Evolutionary conservation across 2,113 vertebrate species (phyloP), one percentile per base, ranked within the genome.

Genomic region (Austrofundulus limnaeus): DNA sequence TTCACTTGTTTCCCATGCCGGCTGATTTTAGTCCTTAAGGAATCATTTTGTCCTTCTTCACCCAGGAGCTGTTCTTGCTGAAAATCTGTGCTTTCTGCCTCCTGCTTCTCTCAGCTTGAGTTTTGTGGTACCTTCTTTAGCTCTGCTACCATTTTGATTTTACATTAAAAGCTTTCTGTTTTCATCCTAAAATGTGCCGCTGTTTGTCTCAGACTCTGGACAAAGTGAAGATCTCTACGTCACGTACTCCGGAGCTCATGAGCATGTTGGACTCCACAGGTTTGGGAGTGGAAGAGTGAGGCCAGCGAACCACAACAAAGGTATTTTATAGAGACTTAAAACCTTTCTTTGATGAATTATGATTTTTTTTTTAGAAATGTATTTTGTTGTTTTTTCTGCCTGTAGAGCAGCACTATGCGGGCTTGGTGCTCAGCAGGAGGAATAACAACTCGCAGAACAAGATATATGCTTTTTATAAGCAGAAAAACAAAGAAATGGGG

Each of bases 381-480:
- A 65, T 45, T 25, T 38, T n/a, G n/a, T n/a, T n/a, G n/a, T n/a
- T 57, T 0, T 38, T 31, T 49, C n/a, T 68, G 16, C 51, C 17
- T 64, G 13, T 14, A 93, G 92, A 90, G 58, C 82, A 83, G 55
- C 49, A 64, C 23, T 91, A 88, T 64, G 23, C 91, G n/a, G 76
- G 86, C 41, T 48, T 93, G 75, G 20, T 88, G 11, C 6, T 52
- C 34, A 86, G 71, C 25, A 64, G 25, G 63, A 37, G 21, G 0
- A 3, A 0, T 0, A 1, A 62, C 1, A 2, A 11, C 9, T 11
- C 15, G 4, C 78, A 92, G 54, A 78, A 79, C 61, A 90, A 64
- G 66, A 43, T 92, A 0, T 91, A 89, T 39, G 80, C 66, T 24
- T 92, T 93, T 38, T 89, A 88, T 41, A 80, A 28, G 15, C 86